Percentiles rank a stretch among this genome's conserved stretches.
Evolutionary conservation across 2,888 invertebrate species (phyloP).

Genomic region (Augiades crinisus): DNA sequence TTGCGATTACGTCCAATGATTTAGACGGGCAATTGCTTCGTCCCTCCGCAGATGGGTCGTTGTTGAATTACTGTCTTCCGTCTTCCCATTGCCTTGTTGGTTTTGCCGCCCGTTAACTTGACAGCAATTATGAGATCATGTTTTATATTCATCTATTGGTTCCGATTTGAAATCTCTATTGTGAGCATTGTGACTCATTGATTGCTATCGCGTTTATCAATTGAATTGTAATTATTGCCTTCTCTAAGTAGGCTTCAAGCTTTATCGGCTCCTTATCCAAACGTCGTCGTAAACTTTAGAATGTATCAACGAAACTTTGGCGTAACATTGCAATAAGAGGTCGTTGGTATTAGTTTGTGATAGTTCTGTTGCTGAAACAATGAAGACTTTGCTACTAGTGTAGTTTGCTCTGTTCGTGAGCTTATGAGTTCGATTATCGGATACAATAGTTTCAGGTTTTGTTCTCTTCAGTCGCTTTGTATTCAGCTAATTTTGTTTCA

Average conservation of each 20-base stretch:
- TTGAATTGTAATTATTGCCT: constrained; percentile 24
- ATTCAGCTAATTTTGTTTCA: constrained; percentile 22
- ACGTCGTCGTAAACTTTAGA: constrained; percentile 19
- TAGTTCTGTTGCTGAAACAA: constrained; percentile 15
- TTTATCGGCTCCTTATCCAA: constrained; percentile 21
- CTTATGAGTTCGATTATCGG: constrained; percentile 26
- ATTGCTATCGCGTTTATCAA: constrained; percentile 43
- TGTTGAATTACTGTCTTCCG: constrained; percentile 70
- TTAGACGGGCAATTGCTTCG: constrained; percentile 69
- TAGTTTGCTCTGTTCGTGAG: constrained; percentile 19
- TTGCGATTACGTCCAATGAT: constrained; percentile 73
- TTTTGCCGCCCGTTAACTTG: constrained; percentile 59
- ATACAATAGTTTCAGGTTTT: constrained; percentile 26
- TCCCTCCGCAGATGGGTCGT: constrained; percentile 63
- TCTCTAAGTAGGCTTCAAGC: constrained; percentile 11
- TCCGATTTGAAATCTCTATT: constrained; percentile 73
- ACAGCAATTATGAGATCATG: constrained; percentile 76
- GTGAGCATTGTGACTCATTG: constrained; percentile 72
- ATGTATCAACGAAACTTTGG: constrained; percentile 10
- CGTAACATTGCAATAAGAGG: constrained; percentile 5
- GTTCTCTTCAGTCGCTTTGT: constrained; percentile 25
- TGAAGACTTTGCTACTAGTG: constrained; percentile 13
- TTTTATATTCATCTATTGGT: constrained; percentile 72
- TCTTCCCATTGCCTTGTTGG: constrained; percentile 68
- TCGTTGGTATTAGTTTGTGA: constrained; percentile 15